Base-by-base conservation (phyloP, 1,140 invertebrate species). In the Magallana ariakensis region DNA sequence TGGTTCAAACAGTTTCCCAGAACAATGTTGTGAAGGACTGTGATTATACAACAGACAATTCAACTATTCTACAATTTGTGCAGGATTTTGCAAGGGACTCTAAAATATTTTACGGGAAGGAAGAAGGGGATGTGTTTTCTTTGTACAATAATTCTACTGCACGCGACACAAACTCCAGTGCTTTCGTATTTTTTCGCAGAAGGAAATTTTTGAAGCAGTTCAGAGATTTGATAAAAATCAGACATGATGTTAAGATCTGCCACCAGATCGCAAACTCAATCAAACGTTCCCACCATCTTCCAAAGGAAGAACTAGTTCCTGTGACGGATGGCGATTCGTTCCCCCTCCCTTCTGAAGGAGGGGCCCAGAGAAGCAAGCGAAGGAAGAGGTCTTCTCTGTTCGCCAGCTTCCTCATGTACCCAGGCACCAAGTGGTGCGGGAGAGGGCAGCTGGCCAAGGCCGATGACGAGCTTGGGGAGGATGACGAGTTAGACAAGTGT, bases 341-440 rank as follows among this genome's bases (percentile, higher is more conserved):
- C 19, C 60, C 4, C 16, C 26, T 3, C 60, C 15, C 11, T n/a
- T 16, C 60, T 1, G 13, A 54, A 22, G 62, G n/a, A 53, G 16
- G 62, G n/a, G 16, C 19, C n/a, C 57, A 22, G 15, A 53, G 62
- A 85, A 75, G 26, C n/a, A 54, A 11, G n/a, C 60, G 85, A n/a
- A n/a, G 46, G 8, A 86, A 86, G 26, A 54, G 85, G 15, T 60
- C 81, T 10, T 33, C 70, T 13, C n/a, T 89, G 5, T 87, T 83
- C 56, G 82, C 85, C 58, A 66, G 62, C 16, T 89, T 87, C 19
- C 53, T 89, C 11, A 89, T 88, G 62, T 87, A 86, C 82, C 86
- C 85, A 88, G 97, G 96, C 0, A 97, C 97, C 0, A 96, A 97
- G 91, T 97, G 97, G 97, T 97, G 96, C 90, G 97, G 97, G 11